Percentiles rank a stretch among this genome's conserved stretches.
phyloP scores from a whole-genome alignment of 2,888 invertebrate genomes.

The Apomyelois bistriatella region DNA sequence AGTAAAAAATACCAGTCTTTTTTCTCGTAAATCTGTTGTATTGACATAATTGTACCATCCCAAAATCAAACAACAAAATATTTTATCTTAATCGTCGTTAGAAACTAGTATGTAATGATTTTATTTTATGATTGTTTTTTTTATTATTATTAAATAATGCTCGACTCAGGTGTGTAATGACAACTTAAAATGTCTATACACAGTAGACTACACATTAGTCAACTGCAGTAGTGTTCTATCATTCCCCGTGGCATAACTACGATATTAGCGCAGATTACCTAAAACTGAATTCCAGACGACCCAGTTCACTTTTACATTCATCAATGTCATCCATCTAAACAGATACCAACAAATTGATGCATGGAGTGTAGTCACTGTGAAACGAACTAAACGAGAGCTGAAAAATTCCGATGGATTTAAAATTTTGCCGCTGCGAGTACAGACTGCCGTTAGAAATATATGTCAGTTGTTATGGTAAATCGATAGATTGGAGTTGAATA shows the following conservation, averaged over 20 bases:
- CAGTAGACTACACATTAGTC: no score
- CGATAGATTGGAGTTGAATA: not conserved
- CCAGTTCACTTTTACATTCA: slow-evolving; percentile 8
- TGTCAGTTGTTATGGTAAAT: not conserved
- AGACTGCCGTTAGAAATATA: not conserved
- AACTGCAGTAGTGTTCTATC: slow-evolving; percentile 37
- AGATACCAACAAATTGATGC: slow-evolving; percentile 67
- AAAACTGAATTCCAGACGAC: not conserved
- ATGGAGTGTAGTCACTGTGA: slow-evolving; percentile 57
- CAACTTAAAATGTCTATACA: no score
- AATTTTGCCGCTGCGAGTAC: not conserved
- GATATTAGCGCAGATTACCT: slow-evolving; percentile 5
- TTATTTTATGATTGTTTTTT: no score
- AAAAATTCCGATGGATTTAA: slow-evolving; percentile 13
- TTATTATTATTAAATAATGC: no score
- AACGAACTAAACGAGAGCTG: slow-evolving; percentile 34
- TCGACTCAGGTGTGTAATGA: no score
- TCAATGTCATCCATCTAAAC: slow-evolving; percentile 36
- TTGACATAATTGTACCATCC: no score
- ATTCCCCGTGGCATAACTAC: slow-evolving; percentile 18
- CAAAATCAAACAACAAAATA: no score
- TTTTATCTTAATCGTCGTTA: no score
- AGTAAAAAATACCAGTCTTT: no score
- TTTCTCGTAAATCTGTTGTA: no score
- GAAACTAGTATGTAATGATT: no score